These are phyloP conservation scores for Mirounga angustirostris DNA, from an alignment of 2,113 vertebrate species.

Conservation along the genomic window DNA sequence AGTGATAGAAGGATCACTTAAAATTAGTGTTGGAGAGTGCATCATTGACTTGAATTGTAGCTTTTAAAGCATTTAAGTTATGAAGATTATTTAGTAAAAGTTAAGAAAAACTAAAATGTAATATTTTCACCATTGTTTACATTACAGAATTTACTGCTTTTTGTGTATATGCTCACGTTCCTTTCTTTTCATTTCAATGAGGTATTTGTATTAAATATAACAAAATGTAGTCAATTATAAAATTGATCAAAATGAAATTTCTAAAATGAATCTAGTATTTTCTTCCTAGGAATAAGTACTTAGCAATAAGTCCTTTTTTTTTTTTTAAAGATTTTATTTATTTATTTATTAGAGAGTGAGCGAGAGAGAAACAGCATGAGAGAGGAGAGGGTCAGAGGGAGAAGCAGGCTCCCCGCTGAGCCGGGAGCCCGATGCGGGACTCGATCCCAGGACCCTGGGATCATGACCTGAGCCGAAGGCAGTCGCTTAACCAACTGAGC, in stretches of 20 bases:
- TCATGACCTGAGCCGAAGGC: too few relatives aligned
- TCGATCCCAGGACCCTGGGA: too few relatives aligned
- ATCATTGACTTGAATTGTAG: background rate
- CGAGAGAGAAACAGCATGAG: too few relatives aligned
- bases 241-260: slow-evolving; percentile 48
- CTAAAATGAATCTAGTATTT: slow-evolving; percentile 48
- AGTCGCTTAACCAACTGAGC: too few relatives aligned
- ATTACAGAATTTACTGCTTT: background rate
- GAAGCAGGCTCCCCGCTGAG: too few relatives aligned
- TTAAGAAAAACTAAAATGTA: background rate
- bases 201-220: slow-evolving; percentile 12
- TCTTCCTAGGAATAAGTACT: background rate
- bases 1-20: background rate
- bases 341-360: too few relatives aligned
- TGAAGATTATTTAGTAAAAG: background rate
- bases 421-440: too few relatives aligned
- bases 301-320: slow-evolving; percentile 48
- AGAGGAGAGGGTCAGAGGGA: too few relatives aligned
- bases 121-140: background rate
- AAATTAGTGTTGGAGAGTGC: background rate
- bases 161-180: background rate
- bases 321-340: too few relatives aligned
- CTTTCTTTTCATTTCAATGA: slow-evolving; percentile 5
- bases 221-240: background rate
- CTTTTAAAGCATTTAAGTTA: slow-evolving; percentile 25